Evolutionary conservation across 2,888 invertebrate species (phyloP).

Genomic region (Microchrysa polita): DNA sequence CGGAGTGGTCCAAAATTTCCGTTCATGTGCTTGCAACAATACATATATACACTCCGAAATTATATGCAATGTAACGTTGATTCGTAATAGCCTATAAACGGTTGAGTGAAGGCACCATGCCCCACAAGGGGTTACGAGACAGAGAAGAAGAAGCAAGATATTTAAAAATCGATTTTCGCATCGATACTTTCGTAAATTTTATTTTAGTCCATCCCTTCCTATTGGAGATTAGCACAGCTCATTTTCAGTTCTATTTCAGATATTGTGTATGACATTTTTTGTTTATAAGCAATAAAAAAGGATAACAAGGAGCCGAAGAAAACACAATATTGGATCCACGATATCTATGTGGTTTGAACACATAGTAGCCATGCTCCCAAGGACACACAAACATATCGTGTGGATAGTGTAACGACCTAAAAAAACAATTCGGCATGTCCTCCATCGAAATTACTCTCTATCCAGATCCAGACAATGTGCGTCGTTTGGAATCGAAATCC

Average conservation of each 20-base stretch:
- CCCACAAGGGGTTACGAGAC: too few species aligned
- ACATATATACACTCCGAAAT: too few species aligned
- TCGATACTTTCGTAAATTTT: background rate
- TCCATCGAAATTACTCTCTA: slow-evolving; percentile 29
- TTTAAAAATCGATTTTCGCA: too few species aligned
- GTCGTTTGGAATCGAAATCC: slow-evolving; percentile 20
- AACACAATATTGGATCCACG: too few species aligned
- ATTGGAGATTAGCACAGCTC: background rate
- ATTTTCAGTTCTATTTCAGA: slow-evolving; percentile 10
- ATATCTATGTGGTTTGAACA: background rate
- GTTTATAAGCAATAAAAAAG: slow-evolving; percentile 47
- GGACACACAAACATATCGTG: background rate
- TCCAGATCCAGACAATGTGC: slow-evolving; percentile 19
- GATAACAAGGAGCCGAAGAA: slow-evolving; percentile 41
- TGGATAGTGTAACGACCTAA: slow-evolving; percentile 3
- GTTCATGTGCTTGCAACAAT: too few species aligned
- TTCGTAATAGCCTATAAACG: too few species aligned
- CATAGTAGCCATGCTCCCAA: too few species aligned
- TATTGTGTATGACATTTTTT: slow-evolving; percentile 33
- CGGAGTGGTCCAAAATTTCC: too few species aligned
- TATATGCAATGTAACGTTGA: too few species aligned
- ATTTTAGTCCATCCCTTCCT: background rate
- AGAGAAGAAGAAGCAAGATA: too few species aligned
- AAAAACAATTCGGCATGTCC: slow-evolving; percentile 14
- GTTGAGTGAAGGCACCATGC: too few species aligned